Percentiles rank a stretch among this genome's conserved stretches.
phyloP scores from a whole-genome alignment of 2,888 invertebrate genomes.

The Clivina fossor region DNA sequence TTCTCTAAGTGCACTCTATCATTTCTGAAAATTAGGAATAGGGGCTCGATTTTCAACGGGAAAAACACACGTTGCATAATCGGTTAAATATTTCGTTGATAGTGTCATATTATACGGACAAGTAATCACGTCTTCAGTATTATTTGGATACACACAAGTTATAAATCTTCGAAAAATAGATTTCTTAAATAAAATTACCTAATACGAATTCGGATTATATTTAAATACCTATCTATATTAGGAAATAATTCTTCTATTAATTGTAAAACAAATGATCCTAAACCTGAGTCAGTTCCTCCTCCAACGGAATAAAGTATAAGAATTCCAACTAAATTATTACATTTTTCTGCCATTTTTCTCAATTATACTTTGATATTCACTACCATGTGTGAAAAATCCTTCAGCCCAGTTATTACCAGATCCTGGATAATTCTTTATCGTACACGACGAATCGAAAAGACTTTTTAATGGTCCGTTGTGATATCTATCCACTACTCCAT shows the following conservation, averaged over 20 bases:
- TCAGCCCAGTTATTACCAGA: conserved; percentile 63
- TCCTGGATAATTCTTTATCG: conserved; percentile 58
- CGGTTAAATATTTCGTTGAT: conserved; percentile 54
- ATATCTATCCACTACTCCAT: conserved; percentile 56
- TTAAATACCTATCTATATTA: conserved; percentile 53
- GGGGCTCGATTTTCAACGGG: conserved; percentile 59
- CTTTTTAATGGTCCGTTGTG: conserved; percentile 52
- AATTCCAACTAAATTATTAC: conserved; percentile 58
- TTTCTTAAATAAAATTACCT: too few relatives aligned
- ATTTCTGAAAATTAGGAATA: too few relatives aligned
- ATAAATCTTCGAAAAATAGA: conserved; percentile 55
- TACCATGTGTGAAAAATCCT: conserved; percentile 56
- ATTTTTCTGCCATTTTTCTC: conserved; percentile 54
- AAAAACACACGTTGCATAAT: conserved; percentile 58
- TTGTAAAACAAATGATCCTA: conserved; percentile 56
- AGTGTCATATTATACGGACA: conserved; percentile 59
- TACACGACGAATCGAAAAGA: conserved; percentile 56
- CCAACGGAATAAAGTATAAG: conserved; percentile 57
- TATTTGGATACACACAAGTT: conserved; percentile 58
- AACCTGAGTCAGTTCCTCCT: conserved; percentile 61
- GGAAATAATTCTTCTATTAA: conserved; percentile 55
- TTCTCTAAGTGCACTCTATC: too few relatives aligned
- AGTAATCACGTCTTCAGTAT: conserved; percentile 58
- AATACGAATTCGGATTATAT: too few relatives aligned
- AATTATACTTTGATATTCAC: conserved; percentile 52